phyloP scores from a whole-genome alignment of 2,113 vertebrate species.

The Progne subis region DNA sequence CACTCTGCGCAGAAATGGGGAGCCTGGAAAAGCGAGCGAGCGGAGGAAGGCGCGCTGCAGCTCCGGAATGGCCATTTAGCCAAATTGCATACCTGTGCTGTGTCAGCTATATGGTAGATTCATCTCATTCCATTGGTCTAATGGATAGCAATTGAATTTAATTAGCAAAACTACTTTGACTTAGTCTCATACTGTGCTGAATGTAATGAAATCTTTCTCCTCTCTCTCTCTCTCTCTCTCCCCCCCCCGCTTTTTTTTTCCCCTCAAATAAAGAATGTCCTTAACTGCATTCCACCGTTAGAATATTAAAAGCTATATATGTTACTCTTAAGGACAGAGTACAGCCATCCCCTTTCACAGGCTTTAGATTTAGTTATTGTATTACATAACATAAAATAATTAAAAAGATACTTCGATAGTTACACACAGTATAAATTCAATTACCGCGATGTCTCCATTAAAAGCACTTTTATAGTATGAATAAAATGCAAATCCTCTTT shows the following conservation, averaged over 20 bases:
- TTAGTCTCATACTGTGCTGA: conserved; percentile 81
- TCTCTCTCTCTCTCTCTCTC: background rate
- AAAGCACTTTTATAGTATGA: conserved; percentile 82
- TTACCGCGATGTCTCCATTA: conserved; percentile 81
- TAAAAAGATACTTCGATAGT: conserved; percentile 79
- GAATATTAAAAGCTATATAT: conserved; percentile 79
- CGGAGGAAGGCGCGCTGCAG: conserved; percentile 71
- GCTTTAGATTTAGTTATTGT: conserved; percentile 77
- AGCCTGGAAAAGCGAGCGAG: conserved; percentile 76
- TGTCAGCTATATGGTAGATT: conserved; percentile 90
- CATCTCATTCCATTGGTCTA: conserved; percentile 93
- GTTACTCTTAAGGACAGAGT: conserved; percentile 72
- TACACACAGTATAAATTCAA: conserved; percentile 83
- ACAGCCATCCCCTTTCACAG: conserved; percentile 67
- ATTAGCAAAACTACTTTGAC: conserved; percentile 96
- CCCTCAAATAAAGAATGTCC: conserved; percentile 74
- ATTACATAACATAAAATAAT: conserved; percentile 81
- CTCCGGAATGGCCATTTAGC: conserved; percentile 86
- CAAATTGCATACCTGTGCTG: conserved; percentile 95
- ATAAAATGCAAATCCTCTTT: conserved; percentile 84
- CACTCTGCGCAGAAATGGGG: conserved; percentile 16
- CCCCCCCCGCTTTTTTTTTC: background rate
- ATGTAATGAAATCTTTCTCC: conserved; percentile 81
- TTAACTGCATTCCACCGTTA: conserved; percentile 71
- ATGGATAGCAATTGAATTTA: conserved; percentile 98